Percentiles rank a stretch among this genome's conserved stretches.
These are phyloP conservation scores for Lasioglossum malachurum DNA, from an alignment of 2,888 invertebrate genomes.

Conservation along the genomic window DNA sequence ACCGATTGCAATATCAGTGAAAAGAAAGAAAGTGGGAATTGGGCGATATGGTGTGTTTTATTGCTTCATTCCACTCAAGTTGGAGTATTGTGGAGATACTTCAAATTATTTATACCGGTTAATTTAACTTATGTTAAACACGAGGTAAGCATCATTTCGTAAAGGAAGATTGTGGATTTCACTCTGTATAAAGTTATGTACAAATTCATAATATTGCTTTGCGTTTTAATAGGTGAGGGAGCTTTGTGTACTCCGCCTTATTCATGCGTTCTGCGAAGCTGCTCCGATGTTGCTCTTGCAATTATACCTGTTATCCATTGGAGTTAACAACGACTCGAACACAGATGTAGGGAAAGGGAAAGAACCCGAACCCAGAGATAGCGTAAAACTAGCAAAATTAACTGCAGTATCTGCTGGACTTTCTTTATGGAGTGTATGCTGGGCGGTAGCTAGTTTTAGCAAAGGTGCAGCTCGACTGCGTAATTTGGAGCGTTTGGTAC, in stretches of 20 bases:
- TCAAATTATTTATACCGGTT: conserved; percentile 93
- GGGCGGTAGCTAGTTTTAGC: conserved; percentile 96
- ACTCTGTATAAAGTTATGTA: neutral
- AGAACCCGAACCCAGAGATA: conserved; percentile 77
- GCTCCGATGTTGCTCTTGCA: conserved; percentile 95
- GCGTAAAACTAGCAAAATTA: conserved; percentile 89
- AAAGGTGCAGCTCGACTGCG: conserved; percentile 92
- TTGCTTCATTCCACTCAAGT: conserved; percentile 89
- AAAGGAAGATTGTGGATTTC: neutral
- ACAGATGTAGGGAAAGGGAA: conserved; percentile 64
- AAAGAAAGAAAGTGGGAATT: conserved; percentile 75
- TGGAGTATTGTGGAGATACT: conserved; percentile 93
- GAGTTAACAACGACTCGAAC: conserved; percentile 68
- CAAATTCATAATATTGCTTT: neutral
- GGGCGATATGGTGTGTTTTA: conserved; percentile 85
- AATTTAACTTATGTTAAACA: conserved; percentile 93
- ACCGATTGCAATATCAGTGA: conserved; percentile 68
- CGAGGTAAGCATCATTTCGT: conserved; percentile 87
- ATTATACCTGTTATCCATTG: conserved; percentile 89
- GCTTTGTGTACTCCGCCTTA: conserved; percentile 91
- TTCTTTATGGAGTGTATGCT: conserved; percentile 94
- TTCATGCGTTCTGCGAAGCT: conserved; percentile 95
- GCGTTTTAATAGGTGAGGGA: conserved; percentile 85
- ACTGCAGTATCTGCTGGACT: conserved; percentile 93
- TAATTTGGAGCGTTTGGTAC: conserved; percentile 93